Base-by-base conservation (phyloP, 2,888 invertebrate species). In the Microlaimidae sp. region DNA sequence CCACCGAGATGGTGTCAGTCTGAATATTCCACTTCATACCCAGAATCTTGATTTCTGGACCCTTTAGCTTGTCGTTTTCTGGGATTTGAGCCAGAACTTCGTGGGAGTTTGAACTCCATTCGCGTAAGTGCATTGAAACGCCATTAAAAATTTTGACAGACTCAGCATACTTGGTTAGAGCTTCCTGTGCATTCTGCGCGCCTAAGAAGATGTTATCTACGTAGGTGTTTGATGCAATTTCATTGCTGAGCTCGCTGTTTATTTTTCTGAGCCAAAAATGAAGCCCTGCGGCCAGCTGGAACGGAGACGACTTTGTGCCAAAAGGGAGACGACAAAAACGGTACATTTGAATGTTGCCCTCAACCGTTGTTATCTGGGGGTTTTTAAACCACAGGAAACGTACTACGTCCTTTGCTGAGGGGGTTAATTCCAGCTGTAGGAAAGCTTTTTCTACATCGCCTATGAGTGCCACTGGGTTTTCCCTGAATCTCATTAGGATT, bases 71-170 rank as follows among this genome's bases (percentile, higher is more conserved):
- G 29, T 53, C 53, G 3, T 3, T 40, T 25, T 4, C 26, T 5
- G 53, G 25, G 2, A 53, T 2, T 10, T 25, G 2, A 19, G n/a
- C 26, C 2, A 2, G 23, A 3, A 53, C 17, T 17, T 29, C 49
- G 23, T 7, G 4, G 7, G 29, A 46, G 26, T 53, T 53, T 4
- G 53, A 10, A 3, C 25, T 17, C 26, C 27, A 53, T 48, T 53
- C 53, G 3, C 53, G 19, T 7, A 53, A 24, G 19, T 53, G 47
- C 53, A 53, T 53, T 10, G 47, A 29, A n/a, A 47, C 52, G 3
- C 17, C 3, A 5, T 24, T 21, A 23, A 52, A 52, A 3, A 49
- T 26, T 13, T 4, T 25, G 17, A 40, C 41, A 10, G 48, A 7
- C 24, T 48, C 53, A 24, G 5, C 4, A 38, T 49, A 52, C 21